Evolutionary conservation across 1,140 invertebrate species (phyloP).

Genomic region (Drosophila ercepeae): DNA sequence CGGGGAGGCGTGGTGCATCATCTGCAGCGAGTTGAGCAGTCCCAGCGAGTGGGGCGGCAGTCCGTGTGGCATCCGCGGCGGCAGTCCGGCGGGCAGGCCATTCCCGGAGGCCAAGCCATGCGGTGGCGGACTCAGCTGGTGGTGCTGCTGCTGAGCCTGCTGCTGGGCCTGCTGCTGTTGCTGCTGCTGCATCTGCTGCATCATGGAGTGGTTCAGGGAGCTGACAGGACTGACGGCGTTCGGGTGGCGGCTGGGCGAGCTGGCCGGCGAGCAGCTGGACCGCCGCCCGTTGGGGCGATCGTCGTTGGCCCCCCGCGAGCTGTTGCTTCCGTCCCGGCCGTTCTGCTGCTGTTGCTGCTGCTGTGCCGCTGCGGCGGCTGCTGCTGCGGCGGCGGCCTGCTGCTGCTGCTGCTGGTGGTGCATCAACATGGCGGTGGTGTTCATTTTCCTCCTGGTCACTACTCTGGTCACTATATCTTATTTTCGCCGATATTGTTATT

Average conservation of each 20-base stretch:
- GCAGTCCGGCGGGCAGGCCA: constrained; percentile 83
- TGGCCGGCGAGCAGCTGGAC: constrained; percentile 85
- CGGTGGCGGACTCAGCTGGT: constrained; percentile 86
- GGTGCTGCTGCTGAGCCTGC: constrained; percentile 83
- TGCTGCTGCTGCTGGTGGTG: constrained; percentile 80
- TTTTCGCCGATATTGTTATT: constrained; percentile 82
- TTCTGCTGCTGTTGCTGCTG: constrained; percentile 83
- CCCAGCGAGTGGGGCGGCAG: constrained; percentile 91
- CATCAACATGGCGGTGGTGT: constrained; percentile 80
- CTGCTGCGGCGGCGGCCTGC: constrained; percentile 59
- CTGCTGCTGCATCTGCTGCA: constrained; percentile 84
- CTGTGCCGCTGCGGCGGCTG: constrained; percentile 58
- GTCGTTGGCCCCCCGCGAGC: constrained; percentile 69
- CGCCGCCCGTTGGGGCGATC: constrained; percentile 81
- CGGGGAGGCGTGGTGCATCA: constrained; percentile 89
- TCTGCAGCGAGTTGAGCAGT: constrained; percentile 90
- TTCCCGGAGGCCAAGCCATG: constrained; percentile 85
- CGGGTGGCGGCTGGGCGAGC: constrained; percentile 82
- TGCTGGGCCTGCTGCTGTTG: constrained; percentile 85
- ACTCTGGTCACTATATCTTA: constrained; percentile 67
- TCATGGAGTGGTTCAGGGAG: constrained; percentile 83
- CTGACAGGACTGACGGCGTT: constrained; percentile 84
- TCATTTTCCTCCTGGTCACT: constrained; percentile 80
- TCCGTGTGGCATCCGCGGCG: constrained; percentile 85
- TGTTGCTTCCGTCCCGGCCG: constrained; percentile 72